Percentiles rank a stretch among this genome's conserved stretches.
phyloP scores from a whole-genome alignment of 2,113 vertebrate species.

The Toxotes jaculatrix region DNA sequence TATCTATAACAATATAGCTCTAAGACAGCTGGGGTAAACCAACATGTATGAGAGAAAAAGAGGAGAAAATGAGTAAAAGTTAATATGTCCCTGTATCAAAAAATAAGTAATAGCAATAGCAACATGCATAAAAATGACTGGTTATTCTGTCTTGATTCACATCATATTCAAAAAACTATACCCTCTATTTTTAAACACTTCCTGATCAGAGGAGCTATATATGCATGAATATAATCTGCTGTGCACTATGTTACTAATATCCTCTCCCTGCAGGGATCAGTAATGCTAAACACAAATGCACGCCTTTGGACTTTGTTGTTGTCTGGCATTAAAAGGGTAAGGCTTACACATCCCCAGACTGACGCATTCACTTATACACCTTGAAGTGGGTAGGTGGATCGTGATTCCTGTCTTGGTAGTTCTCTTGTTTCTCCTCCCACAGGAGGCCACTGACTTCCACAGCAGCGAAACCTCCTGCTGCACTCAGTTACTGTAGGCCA shows the following conservation, averaged over 20 bases:
- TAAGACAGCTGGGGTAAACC: neutral
- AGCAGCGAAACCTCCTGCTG: constrained; percentile 54
- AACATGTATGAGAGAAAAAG: neutral
- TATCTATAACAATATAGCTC: neutral
- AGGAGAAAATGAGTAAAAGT: neutral
- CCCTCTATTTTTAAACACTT: neutral
- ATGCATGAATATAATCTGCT: neutral
- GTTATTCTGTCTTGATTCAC: neutral
- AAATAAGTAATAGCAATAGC: neutral
- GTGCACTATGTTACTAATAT: neutral
- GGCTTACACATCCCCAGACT: constrained; percentile 23
- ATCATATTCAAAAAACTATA: neutral
- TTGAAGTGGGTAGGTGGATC: constrained; percentile 40
- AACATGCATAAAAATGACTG: neutral
- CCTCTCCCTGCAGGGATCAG: neutral
- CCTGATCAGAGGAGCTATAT: neutral
- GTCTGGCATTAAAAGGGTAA: constrained; percentile 24
- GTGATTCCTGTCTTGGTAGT: constrained; percentile 40
- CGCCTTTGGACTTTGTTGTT: constrained; percentile 12
- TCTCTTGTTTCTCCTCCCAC: constrained; percentile 61
- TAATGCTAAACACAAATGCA: neutral
- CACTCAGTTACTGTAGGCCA: constrained; percentile 64
- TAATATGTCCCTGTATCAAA: neutral
- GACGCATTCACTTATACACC: constrained; percentile 48
- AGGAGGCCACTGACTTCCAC: constrained; percentile 63